Conservation (phyloP, 2,113 vertebrate species). For the Pomatostomus ruficeps region DNA sequence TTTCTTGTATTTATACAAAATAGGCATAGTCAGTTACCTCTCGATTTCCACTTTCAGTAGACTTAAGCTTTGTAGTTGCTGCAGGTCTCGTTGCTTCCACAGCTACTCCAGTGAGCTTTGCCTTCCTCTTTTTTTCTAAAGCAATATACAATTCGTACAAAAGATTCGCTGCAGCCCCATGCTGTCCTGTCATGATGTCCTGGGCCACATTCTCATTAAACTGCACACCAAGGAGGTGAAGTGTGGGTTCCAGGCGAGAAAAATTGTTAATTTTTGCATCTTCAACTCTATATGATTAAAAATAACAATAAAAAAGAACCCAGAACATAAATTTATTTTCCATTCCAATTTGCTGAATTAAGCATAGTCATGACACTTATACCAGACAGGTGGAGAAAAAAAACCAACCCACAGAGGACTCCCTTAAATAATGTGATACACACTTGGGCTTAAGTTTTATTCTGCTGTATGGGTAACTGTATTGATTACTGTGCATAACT, state of each 20-base stretch:
- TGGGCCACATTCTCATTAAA: conserved; percentile 81
- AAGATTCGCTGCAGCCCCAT: conserved; percentile 80
- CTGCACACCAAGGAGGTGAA: conserved; percentile 82
- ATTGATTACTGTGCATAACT: not conserved
- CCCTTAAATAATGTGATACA: not conserved
- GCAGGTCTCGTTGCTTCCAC: conserved; percentile 76
- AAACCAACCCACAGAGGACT: not conserved
- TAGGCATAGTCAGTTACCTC: conserved; percentile 66
- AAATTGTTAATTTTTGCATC: conserved; percentile 88
- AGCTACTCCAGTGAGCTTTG: conserved; percentile 67
- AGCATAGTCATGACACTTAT: not conserved
- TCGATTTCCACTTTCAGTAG: conserved; percentile 70
- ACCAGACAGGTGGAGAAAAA: accelerated
- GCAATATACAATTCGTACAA: conserved; percentile 86
- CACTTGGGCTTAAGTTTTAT: not conserved
- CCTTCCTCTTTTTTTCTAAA: conserved; percentile 83
- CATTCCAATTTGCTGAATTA: not conserved
- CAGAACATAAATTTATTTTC: not conserved
- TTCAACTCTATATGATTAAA: conserved; percentile 67
- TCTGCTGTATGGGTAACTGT: not conserved
- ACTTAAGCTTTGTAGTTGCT: conserved; percentile 59
- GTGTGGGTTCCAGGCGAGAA: conserved; percentile 83
- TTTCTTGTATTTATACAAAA: not conserved
- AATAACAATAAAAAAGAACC: not conserved
- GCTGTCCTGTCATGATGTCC: conserved; percentile 82